Evolutionary conservation across 2,113 vertebrate genomes (phyloP), one percentile per base, ranked within the genome.

Genomic region (Tringa solitaria): DNA sequence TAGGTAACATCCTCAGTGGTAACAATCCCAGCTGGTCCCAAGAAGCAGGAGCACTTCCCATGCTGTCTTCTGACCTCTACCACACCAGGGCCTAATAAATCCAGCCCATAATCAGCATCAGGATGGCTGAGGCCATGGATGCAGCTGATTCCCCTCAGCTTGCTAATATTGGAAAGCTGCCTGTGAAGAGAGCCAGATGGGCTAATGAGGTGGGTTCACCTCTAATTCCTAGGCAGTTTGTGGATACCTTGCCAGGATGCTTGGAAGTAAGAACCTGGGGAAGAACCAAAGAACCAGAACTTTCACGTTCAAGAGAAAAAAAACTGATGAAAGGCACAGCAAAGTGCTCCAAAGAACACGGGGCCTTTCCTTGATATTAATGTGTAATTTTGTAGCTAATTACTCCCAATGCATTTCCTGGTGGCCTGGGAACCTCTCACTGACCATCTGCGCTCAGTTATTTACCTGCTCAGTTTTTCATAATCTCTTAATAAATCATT

Each of bases 101-200:
- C 33, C 64, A 84, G 30, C 39, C 84, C 15, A 22, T 51, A 84
- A 91, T 75, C 64, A 87, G 27, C 51, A 61, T 82, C 76, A 91
- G 67, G 70, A 56, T 54, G 35, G 21, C 48, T 84, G 81, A 96
- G 67, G 43, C 64, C 65, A 56, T 7, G 13, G 84, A 53, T n/a
- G 53, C 65, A 94, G 89, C 84, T 87, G 68, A 91, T 68, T 92
- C 91, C 65, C 80, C 64, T 87, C 77, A 89, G 77, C 56, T 87
- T 75, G 69, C 74, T 91, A 50, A 56, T 78, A 27, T 0, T 92
- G 77, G 93, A 79, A 85, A 87, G 48, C 46, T 89, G 84, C 69
- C 77, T 82, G 17, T 70, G 73, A 87, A 56, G 56, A 84, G 65
- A 95, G 74, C 46, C 89, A 96, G 87, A 68, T 93, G 94, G 74